Evolutionary conservation across 2,888 invertebrate species (phyloP).

Genomic region (Pogonocherus hispidulus): DNA sequence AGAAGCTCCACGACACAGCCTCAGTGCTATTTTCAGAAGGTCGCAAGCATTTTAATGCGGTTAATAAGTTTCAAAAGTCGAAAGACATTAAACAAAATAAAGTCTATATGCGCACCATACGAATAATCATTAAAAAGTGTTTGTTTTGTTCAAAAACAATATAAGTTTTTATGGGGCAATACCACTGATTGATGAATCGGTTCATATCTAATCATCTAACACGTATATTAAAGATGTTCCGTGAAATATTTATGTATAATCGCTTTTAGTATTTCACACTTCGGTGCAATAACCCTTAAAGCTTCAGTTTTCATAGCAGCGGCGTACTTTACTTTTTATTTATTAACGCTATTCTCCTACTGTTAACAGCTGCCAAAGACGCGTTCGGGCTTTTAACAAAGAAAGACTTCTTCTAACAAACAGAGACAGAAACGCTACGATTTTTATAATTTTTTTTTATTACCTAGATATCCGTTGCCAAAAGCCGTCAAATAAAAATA

Average conservation of each 20-base stretch:
- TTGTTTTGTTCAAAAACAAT: constrained; percentile 43
- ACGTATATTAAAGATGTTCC: constrained; percentile 47
- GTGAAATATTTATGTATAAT: constrained; percentile 54
- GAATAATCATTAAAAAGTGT: constrained; percentile 35
- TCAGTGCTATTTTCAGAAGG: constrained; percentile 58
- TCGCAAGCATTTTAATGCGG: constrained; percentile 47
- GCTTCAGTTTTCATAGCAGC: constrained; percentile 11
- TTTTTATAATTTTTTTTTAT: neutral
- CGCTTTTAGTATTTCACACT: constrained; percentile 52
- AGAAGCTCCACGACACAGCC: constrained; percentile 48
- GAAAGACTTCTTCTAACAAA: neutral
- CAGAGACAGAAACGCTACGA: neutral
- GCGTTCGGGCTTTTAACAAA: neutral
- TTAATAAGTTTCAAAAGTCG: constrained; percentile 31
- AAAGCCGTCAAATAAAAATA: constrained; percentile 6
- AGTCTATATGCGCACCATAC: constrained; percentile 13
- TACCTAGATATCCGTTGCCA: neutral
- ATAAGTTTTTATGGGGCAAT: constrained; percentile 45
- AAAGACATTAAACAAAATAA: constrained; percentile 19
- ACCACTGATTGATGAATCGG: constrained; percentile 49
- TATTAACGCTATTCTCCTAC: neutral
- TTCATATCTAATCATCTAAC: constrained; percentile 52
- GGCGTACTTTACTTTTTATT: constrained; percentile 12
- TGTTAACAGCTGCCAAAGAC: constrained; percentile 3
- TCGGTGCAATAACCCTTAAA: constrained; percentile 54